phyloP scores from a whole-genome alignment of 2,888 invertebrate species.

The Eilema depressum region DNA sequence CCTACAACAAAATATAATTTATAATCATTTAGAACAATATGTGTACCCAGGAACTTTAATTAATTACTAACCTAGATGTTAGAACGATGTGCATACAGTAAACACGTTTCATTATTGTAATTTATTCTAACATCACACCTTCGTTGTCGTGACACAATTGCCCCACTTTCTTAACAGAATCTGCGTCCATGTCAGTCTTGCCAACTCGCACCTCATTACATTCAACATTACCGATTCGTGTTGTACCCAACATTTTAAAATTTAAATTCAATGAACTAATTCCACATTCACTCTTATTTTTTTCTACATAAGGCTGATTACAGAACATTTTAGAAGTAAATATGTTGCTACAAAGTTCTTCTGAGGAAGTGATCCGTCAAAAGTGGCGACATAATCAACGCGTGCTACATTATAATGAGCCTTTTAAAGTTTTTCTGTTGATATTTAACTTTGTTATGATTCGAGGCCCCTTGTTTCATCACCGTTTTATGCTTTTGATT shows the following conservation, averaged over 20 bases:
- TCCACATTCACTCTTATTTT: not conserved
- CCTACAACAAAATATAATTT: not conserved
- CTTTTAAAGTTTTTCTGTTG: constrained; percentile 56
- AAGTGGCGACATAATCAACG: constrained; percentile 65
- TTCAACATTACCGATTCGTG: constrained; percentile 44
- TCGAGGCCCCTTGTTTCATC: constrained; percentile 39
- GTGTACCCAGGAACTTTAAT: not conserved
- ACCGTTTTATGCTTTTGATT: constrained; percentile 33
- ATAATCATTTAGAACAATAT: not conserved
- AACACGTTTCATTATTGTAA: constrained; percentile 31
- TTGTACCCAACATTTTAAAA: constrained; percentile 45
- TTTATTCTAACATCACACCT: constrained; percentile 39
- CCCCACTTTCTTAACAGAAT: constrained; percentile 46
- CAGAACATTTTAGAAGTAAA: constrained; percentile 15
- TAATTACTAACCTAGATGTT: not conserved
- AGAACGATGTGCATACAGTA: not conserved
- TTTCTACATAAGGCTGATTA: not conserved
- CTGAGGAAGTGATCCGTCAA: constrained; percentile 73
- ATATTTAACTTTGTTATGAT: constrained; percentile 51
- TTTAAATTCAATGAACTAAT: constrained; percentile 21
- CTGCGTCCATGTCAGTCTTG: constrained; percentile 44
- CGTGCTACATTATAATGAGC: constrained; percentile 70
- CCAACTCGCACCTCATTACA: constrained; percentile 35
- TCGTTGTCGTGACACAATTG: constrained; percentile 26
- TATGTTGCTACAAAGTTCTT: constrained; percentile 30